Evolutionary conservation across 2,888 invertebrate species (phyloP).

Genomic region (Lasius platythorax): DNA sequence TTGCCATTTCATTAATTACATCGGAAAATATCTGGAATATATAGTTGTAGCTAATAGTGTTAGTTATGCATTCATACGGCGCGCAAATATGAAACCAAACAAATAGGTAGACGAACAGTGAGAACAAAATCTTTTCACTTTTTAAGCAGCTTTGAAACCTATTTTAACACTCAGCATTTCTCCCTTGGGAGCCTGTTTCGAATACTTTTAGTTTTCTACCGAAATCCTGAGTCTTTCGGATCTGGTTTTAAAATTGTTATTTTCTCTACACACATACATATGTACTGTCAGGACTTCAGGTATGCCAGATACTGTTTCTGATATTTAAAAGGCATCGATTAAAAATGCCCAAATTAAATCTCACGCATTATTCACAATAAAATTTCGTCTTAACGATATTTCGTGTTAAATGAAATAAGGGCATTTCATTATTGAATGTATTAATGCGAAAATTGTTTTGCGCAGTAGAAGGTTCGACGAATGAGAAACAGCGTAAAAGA

Average conservation of each 20-base stretch:
- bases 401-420: background rate
- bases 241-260: conserved; percentile 63
- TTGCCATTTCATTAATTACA: background rate
- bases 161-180: conserved; percentile 61
- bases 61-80: conserved; percentile 32
- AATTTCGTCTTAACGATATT: conserved; percentile 32
- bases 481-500: background rate
- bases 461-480: background rate
- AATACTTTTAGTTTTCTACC: conserved; percentile 46
- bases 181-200: conserved; percentile 41
- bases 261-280: background rate
- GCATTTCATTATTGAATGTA: background rate
- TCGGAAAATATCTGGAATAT: background rate
- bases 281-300: conserved; percentile 12
- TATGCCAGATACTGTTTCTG: background rate
- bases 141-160: conserved; percentile 50
- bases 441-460: background rate
- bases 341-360: conserved; percentile 22
- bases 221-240: background rate
- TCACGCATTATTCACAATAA: conserved; percentile 56
- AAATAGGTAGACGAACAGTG: conserved; percentile 76
- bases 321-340: conserved; percentile 50
- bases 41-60: background rate
- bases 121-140: conserved; percentile 62
- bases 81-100: conserved; percentile 65